Percentiles rank a stretch among this genome's conserved stretches.
These are phyloP conservation scores for Sardina pilchardus DNA, from an alignment of 2,113 vertebrate genomes.

Conservation along the genomic window DNA sequence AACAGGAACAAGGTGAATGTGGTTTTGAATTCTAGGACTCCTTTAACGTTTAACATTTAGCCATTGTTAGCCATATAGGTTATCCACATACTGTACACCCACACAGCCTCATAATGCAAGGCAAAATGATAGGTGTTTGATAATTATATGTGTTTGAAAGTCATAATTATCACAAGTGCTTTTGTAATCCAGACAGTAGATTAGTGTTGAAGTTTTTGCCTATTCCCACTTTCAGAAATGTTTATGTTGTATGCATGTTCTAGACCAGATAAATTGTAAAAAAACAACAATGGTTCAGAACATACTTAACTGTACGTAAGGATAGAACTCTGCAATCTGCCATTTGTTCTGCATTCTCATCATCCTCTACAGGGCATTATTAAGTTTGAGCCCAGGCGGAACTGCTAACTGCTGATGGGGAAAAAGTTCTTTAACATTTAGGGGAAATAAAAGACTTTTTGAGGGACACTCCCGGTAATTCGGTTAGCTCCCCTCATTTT, in stretches of 20 bases:
- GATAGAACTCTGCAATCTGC: neutral
- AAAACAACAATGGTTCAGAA: neutral
- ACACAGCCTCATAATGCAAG: neutral
- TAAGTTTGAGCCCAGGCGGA: neutral
- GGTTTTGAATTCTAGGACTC: no score
- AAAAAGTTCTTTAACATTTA: neutral
- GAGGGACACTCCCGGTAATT: neutral
- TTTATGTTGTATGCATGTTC: neutral
- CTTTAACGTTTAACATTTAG: neutral
- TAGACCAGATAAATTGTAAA: no score
- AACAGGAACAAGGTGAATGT: no score
- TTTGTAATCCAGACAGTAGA: neutral
- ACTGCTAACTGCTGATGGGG: conserved; percentile 14
- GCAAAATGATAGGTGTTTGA: neutral
- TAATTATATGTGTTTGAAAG: no score
- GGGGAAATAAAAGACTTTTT: neutral
- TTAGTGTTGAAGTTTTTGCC: neutral
- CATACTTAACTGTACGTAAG: neutral
- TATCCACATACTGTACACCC: neutral
- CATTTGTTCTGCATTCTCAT: neutral
- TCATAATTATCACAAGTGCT: neutral
- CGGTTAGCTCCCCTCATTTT: neutral
- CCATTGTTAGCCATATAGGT: neutral
- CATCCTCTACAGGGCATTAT: neutral
- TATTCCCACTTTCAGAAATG: neutral